Evolutionary conservation across 2,797 vertebrate genomes (phyloP).

Genomic region (Sarcophilus harrisii): DNA sequence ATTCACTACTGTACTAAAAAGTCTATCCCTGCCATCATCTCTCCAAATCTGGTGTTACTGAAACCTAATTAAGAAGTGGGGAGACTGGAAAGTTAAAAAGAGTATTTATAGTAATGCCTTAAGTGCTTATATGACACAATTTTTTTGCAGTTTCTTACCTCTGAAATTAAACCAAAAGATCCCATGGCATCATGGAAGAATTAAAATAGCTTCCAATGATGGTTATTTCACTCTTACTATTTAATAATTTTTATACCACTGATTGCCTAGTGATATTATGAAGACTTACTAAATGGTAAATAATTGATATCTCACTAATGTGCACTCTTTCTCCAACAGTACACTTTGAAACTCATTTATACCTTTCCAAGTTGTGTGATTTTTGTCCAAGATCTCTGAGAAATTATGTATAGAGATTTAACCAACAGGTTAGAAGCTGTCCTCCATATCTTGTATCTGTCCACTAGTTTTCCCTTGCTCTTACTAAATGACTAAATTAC

Average conservation of each 20-base stretch:
- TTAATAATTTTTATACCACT: background rate
- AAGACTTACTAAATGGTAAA: background rate
- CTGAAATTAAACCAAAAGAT: too few relatives aligned
- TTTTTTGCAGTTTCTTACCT: too few relatives aligned
- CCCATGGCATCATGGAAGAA: background rate
- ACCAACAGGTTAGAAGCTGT: background rate
- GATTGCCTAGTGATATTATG: background rate
- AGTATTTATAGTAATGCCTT: too few relatives aligned
- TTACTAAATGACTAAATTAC: background rate
- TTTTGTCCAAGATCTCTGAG: background rate
- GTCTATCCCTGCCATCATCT: too few relatives aligned
- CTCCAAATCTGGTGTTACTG: too few relatives aligned
- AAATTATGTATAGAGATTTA: background rate
- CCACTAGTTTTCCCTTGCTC: background rate
- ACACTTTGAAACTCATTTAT: background rate
- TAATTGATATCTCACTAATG: background rate
- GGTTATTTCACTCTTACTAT: conserved; percentile 12
- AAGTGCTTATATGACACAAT: too few relatives aligned
- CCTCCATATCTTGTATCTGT: background rate
- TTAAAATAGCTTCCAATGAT: background rate
- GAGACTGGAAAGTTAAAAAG: too few relatives aligned
- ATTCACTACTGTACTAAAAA: too few relatives aligned
- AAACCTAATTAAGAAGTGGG: too few relatives aligned
- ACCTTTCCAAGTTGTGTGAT: background rate
- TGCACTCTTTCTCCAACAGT: background rate